Base-by-base conservation (phyloP, 2,888 invertebrate species). In the Agelastica alni region DNA sequence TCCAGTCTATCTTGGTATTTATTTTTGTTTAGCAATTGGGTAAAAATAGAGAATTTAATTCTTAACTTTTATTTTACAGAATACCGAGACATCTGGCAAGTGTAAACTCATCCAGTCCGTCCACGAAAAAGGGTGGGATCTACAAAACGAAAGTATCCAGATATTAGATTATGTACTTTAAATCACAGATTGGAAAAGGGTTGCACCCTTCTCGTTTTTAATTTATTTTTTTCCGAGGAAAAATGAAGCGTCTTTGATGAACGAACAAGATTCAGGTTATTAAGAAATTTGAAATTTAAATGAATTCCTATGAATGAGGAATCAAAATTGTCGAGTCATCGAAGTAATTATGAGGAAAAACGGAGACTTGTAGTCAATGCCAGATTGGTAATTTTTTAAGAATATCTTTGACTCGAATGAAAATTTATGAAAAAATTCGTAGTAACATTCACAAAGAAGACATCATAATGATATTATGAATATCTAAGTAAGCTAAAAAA, bases 91-190 rank as follows among this genome's bases (percentile, higher is more conserved):
- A n/a, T n/a, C n/a, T n/a, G n/a, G n/a, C n/a, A n/a, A n/a, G n/a
- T 26, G 12, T 20, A 39, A 39, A 39, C 20, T 12, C 20, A 39
- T 39, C 18, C 37, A 39, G 37, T 39, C 18, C 37, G 37, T 17
- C 12, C 37, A 20, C 20, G 37, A 9, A 41, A 16, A 32, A 49
- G 49, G 49, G 44, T 41, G 28, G 32, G 16, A 20, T 22, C 36
- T 28, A 32, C 37, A 10, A 39, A 39, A 39, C 18, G 42, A 57
- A 64, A 61, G 65, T 57, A 61, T 52, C 55, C 54, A 56, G 56
- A 63, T 67, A 70, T 70, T 68, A 68, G 69, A 70, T 70, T 69
- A 70, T 70, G 69, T 68, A 63, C 67, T 69, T 70, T 67, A 69
- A 70, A 70, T 70, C 68, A 64, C 66, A 66, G 66, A 67, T 68